Evolutionary conservation across 2,888 invertebrate genomes (phyloP), one percentile per base, ranked within the genome.

Genomic region (Lasius platythorax): DNA sequence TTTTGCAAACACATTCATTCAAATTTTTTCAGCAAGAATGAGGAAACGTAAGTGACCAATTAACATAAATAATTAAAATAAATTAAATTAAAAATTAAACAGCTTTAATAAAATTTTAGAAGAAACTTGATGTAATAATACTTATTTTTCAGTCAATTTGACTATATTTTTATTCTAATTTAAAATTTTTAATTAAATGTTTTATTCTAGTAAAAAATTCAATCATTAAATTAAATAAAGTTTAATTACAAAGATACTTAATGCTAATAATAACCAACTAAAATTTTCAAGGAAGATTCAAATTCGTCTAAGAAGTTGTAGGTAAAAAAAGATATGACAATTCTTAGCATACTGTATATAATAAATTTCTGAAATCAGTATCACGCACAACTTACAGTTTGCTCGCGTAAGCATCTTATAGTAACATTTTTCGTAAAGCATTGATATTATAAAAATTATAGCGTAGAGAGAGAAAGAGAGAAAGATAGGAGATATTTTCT

Each of bases 401-500:
- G n/a, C 18, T 58, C 28, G 4, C 12, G 4, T 23, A 70, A 68
- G 70, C 11, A 61, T 58, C n/a, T 61, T 33, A 40, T n/a, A 50
- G 28, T 61, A 63, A 23, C 28, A 23, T 46, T 73, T 40, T 37
- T 37, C 30, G 5, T 37, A 37, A 4, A 37, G 5, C 37, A 37
- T 37, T 33, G 30, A 33, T 40, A 30, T 1, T 56, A 50, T 50
- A 50, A 53, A 53, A 53, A 53, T 75, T 8, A 12, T 15, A n/a
- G 28, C 53, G 8, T 1, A n/a, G 3, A 56, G 28, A 78, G 9
- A 58, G 28, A 46, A 5, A 33, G 23, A 33, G 1, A 18, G n/a
- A 6, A 11, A 40, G 15, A 79, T 5, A 40, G 1, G 53, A 72
- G 18, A 28, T 70, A 78, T 56, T 78, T 67, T 78, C n/a, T 2